These are phyloP conservation scores for Ichneumoninae sp. DNA, from an alignment of 2,888 invertebrate species.

Conservation along the genomic window DNA sequence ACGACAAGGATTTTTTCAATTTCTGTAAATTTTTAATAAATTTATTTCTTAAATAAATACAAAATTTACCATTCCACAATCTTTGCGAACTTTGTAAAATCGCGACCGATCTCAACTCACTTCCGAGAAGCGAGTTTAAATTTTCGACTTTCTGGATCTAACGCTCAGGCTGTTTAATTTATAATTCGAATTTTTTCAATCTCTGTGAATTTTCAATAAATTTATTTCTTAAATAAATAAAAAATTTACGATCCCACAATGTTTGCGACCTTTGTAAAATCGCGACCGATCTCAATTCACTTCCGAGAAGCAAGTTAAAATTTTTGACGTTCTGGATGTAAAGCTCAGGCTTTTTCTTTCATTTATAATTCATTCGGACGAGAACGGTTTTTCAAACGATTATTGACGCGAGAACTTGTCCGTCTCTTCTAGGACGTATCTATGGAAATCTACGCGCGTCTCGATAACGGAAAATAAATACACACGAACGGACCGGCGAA, in stretches of 20 bases:
- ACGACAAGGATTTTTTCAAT: background rate
- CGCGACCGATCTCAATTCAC: background rate
- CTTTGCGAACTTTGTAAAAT: background rate
- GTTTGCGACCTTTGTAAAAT: background rate
- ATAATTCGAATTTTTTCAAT: background rate
- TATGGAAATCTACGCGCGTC: background rate
- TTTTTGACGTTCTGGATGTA: background rate
- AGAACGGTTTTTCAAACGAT: background rate
- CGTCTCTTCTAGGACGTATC: background rate
- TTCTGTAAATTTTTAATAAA: background rate
- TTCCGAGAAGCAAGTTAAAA: background rate
- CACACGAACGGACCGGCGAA: background rate
- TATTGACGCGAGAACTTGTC: background rate
- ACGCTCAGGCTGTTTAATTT: too few relatives aligned
- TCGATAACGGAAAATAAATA: background rate
- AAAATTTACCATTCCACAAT: background rate
- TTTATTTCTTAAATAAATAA: background rate
- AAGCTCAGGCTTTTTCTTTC: too few relatives aligned
- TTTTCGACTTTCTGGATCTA: background rate
- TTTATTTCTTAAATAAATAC: background rate
- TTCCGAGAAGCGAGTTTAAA: background rate
- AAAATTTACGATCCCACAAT: constrained; percentile 1
- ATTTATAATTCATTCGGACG: too few relatives aligned
- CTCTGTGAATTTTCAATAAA: constrained; percentile 4
- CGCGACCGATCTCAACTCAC: too few relatives aligned